Evolutionary conservation across 1,140 invertebrate genomes (phyloP), one percentile per base, ranked within the genome.

Genomic region (Chymomyza costata): DNA sequence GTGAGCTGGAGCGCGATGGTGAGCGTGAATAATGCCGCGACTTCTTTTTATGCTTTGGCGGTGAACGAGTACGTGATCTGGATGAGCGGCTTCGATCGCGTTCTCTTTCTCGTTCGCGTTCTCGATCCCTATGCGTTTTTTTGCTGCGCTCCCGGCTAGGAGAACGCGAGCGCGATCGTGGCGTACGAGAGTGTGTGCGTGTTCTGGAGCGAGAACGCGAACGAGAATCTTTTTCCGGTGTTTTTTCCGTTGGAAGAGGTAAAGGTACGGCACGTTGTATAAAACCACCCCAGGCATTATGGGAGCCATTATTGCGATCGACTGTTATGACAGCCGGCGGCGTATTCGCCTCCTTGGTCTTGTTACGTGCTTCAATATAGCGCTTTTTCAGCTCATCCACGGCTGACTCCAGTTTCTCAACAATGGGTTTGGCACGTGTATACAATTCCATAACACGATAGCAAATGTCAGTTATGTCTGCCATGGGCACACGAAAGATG

Each of bases 361-460:
- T 93, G 7, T 90, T 88, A 58, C 93, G 90, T 0, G 91, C 91
- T 61, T 94, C 93, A 32, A 93, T 89, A 62, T 95, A 94, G 14
- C 90, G 88, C 66, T 91, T 91, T 37, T 90, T 90, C 1, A 94
- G 82, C 63, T 93, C 90, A 31, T 94, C 92, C 0, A 95, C 91
- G 17, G 90, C 89, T 8, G 90, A 90, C 62, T 95, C 94, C 35
- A 96, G 82, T 25, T 90, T 87, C 56, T 95, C 93, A 3, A 90
- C 87, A 81, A 92, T 91, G n/a, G 91, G 89, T 90, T 94, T 94
- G 6, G 90, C 87, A 54, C 95, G 88, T 19, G 90, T 91, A 81
- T 99, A 99, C 0, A 99, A 87, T 54, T 92, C 88, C 17, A 98
- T 86, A 55, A 99, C 95, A 15, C 91, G 90, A 25, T 91, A 86